phyloP scores from a whole-genome alignment of 23 tunicate species.

The Halocynthia roretzi region DNA sequence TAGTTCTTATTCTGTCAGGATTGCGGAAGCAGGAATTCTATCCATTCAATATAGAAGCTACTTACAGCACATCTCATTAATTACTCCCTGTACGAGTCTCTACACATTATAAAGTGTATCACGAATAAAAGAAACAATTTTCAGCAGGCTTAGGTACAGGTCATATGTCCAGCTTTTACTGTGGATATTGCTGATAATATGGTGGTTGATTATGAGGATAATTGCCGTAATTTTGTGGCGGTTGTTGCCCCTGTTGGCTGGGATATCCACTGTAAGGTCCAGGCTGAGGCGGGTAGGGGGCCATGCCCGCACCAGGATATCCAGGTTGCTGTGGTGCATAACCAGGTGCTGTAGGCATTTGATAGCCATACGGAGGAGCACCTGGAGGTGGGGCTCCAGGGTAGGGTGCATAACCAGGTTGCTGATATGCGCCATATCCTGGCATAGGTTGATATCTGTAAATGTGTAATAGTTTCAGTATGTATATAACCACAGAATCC shows the following conservation, averaged over 20 bases:
- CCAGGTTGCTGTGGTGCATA: constrained; percentile 27
- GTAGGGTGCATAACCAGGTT: constrained; percentile 20
- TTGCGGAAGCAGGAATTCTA: no score
- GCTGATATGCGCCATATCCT: constrained; percentile 22
- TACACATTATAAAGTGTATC: background rate
- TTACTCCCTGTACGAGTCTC: background rate
- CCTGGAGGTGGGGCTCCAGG: constrained; percentile 17
- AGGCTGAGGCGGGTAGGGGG: constrained; percentile 23
- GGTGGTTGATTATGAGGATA: constrained; percentile 58
- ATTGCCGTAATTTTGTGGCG: constrained; percentile 28
- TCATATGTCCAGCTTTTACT: no score
- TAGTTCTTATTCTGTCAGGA: no score
- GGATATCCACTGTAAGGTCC: constrained; percentile 25
- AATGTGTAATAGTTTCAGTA: background rate
- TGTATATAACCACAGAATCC: background rate
- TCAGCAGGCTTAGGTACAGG: background rate
- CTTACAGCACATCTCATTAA: background rate
- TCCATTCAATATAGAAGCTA: no score
- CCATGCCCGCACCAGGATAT: constrained; percentile 13
- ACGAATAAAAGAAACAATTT: background rate
- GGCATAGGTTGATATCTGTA: constrained; percentile 21
- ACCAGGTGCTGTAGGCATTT: constrained; percentile 34
- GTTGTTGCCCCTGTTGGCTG: constrained; percentile 73
- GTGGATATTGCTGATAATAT: constrained; percentile 47
- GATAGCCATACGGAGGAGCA: constrained; percentile 17